Percentiles rank a stretch among this genome's conserved stretches.
Evolutionary conservation across 1,140 invertebrate species (phyloP).

Genomic region (Brachystomella parvula): DNA sequence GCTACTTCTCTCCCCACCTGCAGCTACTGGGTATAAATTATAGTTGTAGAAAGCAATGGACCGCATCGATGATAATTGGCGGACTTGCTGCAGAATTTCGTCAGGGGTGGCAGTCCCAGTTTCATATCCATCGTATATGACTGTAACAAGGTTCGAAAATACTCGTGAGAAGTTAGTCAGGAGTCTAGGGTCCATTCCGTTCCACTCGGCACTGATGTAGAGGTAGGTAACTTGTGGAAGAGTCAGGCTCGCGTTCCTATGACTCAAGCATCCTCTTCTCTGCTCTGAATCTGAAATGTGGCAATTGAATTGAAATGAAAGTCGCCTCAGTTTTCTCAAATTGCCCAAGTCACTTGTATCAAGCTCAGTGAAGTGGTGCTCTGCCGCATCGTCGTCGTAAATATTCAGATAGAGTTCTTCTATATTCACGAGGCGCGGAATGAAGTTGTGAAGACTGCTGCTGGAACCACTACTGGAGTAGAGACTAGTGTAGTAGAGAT

Average conservation of each 20-base stretch:
- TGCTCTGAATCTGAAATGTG: neutral
- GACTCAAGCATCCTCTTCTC: neutral
- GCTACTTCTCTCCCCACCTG: neutral
- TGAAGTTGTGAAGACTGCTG: neutral
- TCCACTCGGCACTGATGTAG: neutral
- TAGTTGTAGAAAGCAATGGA: conserved; percentile 1
- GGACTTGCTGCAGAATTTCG: neutral
- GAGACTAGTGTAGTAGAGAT: neutral
- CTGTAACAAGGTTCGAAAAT: neutral
- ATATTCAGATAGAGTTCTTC: neutral
- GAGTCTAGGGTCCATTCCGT: neutral
- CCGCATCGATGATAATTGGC: neutral
- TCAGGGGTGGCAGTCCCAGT: neutral
- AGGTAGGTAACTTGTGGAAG: neutral
- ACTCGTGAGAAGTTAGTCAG: neutral
- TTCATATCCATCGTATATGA: neutral
- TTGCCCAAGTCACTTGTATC: neutral
- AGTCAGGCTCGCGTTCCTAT: neutral
- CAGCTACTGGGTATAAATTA: neutral
- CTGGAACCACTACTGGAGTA: neutral
- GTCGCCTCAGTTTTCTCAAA: neutral
- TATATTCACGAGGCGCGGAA: neutral
- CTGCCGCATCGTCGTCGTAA: too few species aligned
- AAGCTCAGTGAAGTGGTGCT: neutral
- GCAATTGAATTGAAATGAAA: neutral